Evolutionary conservation across 2,888 invertebrate species (phyloP).

Genomic region (Lottia scabra): DNA sequence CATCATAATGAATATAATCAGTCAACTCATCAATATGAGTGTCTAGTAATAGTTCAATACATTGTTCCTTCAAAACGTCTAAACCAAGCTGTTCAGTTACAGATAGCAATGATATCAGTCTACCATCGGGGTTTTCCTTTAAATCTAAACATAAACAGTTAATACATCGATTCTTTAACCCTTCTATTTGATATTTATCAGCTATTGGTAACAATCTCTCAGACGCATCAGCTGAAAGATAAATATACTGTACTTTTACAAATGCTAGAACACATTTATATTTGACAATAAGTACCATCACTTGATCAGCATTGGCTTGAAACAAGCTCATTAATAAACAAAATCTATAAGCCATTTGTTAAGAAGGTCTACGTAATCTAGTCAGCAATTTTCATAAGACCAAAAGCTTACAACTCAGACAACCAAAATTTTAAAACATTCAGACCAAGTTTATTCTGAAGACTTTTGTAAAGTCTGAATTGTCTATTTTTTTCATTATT

Average conservation of each 20-base stretch:
- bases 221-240: background rate
- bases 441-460: too few relatives aligned
- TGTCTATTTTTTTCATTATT: too few relatives aligned
- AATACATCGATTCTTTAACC: background rate
- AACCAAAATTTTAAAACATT: too few relatives aligned
- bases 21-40: background rate
- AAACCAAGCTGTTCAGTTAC: background rate
- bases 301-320: too few relatives aligned
- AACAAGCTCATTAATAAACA: too few relatives aligned
- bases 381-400: too few relatives aligned
- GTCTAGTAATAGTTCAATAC: background rate
- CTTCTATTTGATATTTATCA: slow-evolving; percentile 1
- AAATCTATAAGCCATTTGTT: too few relatives aligned
- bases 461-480: too few relatives aligned
- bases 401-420: too few relatives aligned
- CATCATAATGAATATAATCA: background rate
- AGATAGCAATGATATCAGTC: background rate
- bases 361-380: too few relatives aligned
- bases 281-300: too few relatives aligned
- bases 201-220: background rate
- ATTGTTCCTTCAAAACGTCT: background rate
- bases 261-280: too few relatives aligned
- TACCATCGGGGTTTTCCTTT: background rate
- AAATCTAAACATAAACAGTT: background rate
- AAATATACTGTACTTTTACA: background rate